These are phyloP conservation scores for Eretmocerus hayati DNA, from an alignment of 2,888 invertebrate species.

Conservation along the genomic window DNA sequence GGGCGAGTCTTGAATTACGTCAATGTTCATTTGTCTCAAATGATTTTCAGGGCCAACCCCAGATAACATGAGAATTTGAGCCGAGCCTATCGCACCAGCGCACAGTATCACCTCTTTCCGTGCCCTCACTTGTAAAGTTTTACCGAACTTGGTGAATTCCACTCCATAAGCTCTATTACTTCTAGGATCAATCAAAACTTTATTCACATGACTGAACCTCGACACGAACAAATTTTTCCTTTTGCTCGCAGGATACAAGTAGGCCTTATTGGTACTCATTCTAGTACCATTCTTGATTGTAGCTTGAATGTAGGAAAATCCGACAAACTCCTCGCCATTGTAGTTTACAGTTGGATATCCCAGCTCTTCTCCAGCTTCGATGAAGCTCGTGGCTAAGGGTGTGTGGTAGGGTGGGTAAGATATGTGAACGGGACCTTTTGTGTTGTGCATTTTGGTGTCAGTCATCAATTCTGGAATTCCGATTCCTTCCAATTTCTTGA, in stretches of 20 bases:
- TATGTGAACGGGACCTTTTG: conserved; percentile 54
- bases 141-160: conserved; percentile 52
- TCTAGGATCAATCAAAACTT: conserved; percentile 52
- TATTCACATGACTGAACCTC: conserved; percentile 55
- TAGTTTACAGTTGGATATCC: conserved; percentile 57
- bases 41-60: conserved; percentile 65
- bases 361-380: conserved; percentile 56
- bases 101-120: conserved; percentile 67
- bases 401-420: conserved; percentile 52
- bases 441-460: conserved; percentile 50
- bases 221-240: conserved; percentile 59
- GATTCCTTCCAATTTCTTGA: conserved; percentile 69
- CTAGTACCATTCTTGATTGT: conserved; percentile 61
- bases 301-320: conserved; percentile 56
- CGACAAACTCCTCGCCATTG: conserved; percentile 57
- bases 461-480: conserved; percentile 23
- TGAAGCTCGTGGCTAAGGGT: conserved; percentile 56
- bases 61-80: conserved; percentile 72
- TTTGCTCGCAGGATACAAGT: conserved; percentile 54
- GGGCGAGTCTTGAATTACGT: conserved; percentile 52
- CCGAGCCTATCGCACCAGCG: conserved; percentile 71
- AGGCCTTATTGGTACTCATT: conserved; percentile 62
- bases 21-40: conserved; percentile 52
- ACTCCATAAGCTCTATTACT: conserved; percentile 56
- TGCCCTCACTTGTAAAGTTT: conserved; percentile 52